phyloP scores from a whole-genome alignment of 2,888 invertebrate genomes.

The Gastracanthus pulcherrimus region DNA sequence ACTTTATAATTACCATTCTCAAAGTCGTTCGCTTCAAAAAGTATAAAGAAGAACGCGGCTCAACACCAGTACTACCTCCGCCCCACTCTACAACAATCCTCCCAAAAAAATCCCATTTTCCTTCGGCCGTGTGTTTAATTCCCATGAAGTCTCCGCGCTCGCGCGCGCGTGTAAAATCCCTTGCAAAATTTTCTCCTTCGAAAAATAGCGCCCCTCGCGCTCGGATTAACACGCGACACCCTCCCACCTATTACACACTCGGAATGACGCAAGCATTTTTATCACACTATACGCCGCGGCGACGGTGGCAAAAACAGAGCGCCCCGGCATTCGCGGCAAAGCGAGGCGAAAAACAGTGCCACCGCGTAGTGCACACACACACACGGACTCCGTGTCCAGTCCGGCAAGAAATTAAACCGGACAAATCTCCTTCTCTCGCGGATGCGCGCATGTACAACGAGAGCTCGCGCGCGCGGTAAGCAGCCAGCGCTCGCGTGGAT shows the following conservation, averaged over 20 bases:
- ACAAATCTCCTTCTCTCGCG: constrained; percentile 49
- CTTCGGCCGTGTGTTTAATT: neutral
- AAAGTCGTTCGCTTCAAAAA: too few species aligned
- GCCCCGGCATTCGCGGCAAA: neutral
- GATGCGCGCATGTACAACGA: too few species aligned
- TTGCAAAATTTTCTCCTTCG: constrained; percentile 4
- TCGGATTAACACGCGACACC: constrained; percentile 7
- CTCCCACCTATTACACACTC: neutral
- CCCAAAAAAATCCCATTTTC: neutral
- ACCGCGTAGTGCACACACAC: neutral
- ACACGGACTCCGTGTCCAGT: neutral
- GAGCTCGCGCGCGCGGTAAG: too few species aligned
- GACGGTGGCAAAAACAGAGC: too few species aligned
- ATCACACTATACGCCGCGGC: neutral
- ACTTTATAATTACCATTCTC: too few species aligned
- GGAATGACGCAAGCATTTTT: constrained; percentile 6
- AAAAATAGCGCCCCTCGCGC: neutral
- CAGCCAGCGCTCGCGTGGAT: neutral
- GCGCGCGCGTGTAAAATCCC: neutral
- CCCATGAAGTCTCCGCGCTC: neutral
- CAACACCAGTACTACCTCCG: neutral
- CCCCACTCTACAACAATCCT: neutral
- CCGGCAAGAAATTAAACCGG: constrained; percentile 54
- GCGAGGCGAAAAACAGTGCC: constrained; percentile 5
- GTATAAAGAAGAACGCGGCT: too few species aligned